Evolutionary conservation across 2,888 invertebrate species (phyloP), one percentile per base, ranked within the genome.

Genomic region (Spilosoma lubricipeda): DNA sequence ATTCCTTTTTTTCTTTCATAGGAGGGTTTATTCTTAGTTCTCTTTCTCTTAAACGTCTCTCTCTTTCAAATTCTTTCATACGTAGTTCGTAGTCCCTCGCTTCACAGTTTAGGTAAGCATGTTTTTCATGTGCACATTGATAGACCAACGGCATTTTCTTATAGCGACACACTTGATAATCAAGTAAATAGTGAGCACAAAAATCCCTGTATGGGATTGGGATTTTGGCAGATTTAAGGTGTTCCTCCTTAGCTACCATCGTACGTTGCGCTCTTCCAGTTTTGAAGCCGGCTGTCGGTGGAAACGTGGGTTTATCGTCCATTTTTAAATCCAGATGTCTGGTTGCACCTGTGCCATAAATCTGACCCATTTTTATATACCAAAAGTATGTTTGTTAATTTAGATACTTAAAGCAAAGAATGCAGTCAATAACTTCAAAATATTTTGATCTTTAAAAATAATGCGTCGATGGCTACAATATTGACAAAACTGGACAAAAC

Each of bases 171-270:
- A 96, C 93, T 79, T 96, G 93, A 84, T 97, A 97, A 52, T 97
- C 95, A 20, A 99, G 87, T 52, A 97, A 94, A 45, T 95, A 89
- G 90, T 99, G 98, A 13, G 98, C 97, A 93, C 99, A 99, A 89
- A 98, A 99, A 90, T 98, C 99, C 71, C 99, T 96, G 71, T 96
- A 94, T 20, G 96, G 90, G 0, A 96, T 87, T 0, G 97, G 97
- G 59, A 99, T 90, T 88, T 97, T 97, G 0, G 97, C 97, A 0
- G 98, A 98, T 83, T 96, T 95, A 95, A 99, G 96, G 89, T 98
- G 97, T 67, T 96, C 97, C 74, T 96, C 92, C 2, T 97, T 97
- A 0, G 97, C 97, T 42, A 96, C 90, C 97, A 97, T 97, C 72
- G 97, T 96, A 92, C 98, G 96, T 90, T 96, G 94, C 91, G 97